Percentiles rank a stretch among this genome's conserved stretches.
phyloP scores from a whole-genome alignment of 2,797 vertebrate species.

The Liasis olivaceus region DNA sequence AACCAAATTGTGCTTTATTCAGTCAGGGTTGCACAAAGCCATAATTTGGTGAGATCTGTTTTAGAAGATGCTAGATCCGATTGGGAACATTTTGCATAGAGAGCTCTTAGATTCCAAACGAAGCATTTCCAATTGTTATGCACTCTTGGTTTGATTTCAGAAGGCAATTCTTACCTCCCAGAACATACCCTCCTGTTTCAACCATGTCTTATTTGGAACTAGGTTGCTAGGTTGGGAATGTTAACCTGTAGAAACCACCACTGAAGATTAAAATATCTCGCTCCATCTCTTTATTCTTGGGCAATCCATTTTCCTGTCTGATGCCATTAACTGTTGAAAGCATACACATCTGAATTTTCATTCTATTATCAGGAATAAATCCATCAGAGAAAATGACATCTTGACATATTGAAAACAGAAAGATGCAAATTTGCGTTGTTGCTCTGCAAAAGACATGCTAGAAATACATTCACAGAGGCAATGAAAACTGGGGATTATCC shows the following conservation, averaged over 20 bases:
- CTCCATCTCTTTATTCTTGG: slow-evolving; percentile 2
- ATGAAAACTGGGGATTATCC: slow-evolving; percentile 65
- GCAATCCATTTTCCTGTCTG: slow-evolving; percentile 4
- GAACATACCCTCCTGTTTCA: fast-evolving
- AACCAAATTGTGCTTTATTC: background rate
- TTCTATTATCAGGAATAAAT: slow-evolving; percentile 38
- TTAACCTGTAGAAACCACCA: background rate
- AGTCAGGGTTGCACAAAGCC: background rate
- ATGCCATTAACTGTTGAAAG: slow-evolving; percentile 32
- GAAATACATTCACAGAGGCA: slow-evolving; percentile 65
- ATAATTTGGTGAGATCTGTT: background rate
- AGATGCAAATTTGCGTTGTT: slow-evolving; percentile 54
- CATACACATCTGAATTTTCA: slow-evolving; percentile 25
- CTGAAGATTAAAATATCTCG: fast-evolving
- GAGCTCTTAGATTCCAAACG: background rate
- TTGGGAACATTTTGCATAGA: too few relatives aligned
- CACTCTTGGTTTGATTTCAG: too few relatives aligned
- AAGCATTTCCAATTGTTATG: background rate
- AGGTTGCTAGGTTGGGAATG: fast-evolving
- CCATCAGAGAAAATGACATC: slow-evolving; percentile 51
- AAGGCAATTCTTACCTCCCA: background rate
- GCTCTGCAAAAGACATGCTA: slow-evolving; percentile 52
- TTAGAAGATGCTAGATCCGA: too few relatives aligned
- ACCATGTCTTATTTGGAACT: background rate
- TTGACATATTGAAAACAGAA: slow-evolving; percentile 64